Percentiles rank a stretch among this genome's conserved stretches.
phyloP scores from a whole-genome alignment of 1,140 invertebrate genomes.

The Trichonephila inaurata region DNA sequence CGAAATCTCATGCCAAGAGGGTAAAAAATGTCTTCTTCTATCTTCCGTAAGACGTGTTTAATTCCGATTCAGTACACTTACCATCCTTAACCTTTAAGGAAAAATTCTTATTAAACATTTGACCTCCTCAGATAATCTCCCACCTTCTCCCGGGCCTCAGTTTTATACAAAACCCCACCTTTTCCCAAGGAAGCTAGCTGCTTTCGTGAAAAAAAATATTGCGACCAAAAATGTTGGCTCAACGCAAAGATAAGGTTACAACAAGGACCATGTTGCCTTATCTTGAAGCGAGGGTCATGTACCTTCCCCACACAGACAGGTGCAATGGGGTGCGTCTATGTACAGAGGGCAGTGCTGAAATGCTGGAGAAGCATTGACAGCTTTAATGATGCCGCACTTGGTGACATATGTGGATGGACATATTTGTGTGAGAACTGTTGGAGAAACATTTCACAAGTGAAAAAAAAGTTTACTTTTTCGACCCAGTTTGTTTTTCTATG shows the following conservation, averaged over 20 bases:
- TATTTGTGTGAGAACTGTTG: constrained; percentile 26
- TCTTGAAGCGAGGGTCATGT: neutral
- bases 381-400: constrained; percentile 33
- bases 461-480: neutral
- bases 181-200: neutral
- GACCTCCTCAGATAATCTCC: neutral
- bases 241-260: constrained; percentile 36
- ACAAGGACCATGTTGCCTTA: constrained; percentile 5
- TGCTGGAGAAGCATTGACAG: constrained; percentile 34
- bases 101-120: constrained; percentile 47
- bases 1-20: neutral
- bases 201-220: neutral
- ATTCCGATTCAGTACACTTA: neutral
- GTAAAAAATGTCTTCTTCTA: neutral
- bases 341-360: constrained; percentile 32
- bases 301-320: neutral
- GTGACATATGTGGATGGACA: constrained; percentile 32
- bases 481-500: neutral
- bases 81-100: neutral
- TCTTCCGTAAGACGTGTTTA: neutral
- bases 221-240: neutral
- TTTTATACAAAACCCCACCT: neutral
- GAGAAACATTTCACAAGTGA: neutral
- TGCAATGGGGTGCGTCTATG: constrained; percentile 23
- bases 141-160: neutral